These are phyloP conservation scores for Cordilura impudica DNA, from an alignment of 2,888 invertebrate genomes.

Conservation along the genomic window DNA sequence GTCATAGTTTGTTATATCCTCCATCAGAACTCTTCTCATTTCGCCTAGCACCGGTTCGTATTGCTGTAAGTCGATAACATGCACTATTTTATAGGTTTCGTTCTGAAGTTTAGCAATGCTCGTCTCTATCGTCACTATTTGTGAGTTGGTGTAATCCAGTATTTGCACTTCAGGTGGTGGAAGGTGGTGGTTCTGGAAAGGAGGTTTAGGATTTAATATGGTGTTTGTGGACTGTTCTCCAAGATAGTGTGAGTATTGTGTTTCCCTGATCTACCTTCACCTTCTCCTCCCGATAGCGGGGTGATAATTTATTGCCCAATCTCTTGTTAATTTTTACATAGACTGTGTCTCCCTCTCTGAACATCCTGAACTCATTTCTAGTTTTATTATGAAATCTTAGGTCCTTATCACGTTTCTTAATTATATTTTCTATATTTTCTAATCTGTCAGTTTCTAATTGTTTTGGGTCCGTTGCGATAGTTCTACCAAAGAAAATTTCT, in stretches of 20 bases:
- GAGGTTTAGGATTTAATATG: too few species aligned
- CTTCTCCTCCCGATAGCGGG: too few species aligned
- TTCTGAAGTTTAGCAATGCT: too few species aligned
- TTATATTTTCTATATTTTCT: constrained; percentile 24
- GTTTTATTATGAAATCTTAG: constrained; percentile 34
- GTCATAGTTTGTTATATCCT: too few species aligned
- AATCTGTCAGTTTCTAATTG: neutral
- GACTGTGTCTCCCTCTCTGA: constrained; percentile 7
- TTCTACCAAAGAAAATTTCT: constrained; percentile 20
- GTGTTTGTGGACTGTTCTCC: too few species aligned
- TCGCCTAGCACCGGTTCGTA: too few species aligned
- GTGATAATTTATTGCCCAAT: too few species aligned
- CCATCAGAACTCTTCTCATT: too few species aligned
- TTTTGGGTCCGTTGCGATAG: constrained; percentile 4
- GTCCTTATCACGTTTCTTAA: constrained; percentile 25
- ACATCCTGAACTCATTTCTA: constrained; percentile 6
- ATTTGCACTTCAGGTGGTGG: neutral
- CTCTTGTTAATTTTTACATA: neutral
- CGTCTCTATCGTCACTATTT: too few species aligned
- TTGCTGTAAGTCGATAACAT: neutral
- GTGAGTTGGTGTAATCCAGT: too few species aligned
- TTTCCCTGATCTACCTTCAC: constrained; percentile 11
- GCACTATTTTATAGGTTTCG: neutral
- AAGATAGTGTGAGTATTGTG: neutral
- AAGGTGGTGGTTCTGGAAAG: too few species aligned